phyloP scores from a whole-genome alignment of 2,113 vertebrate species.

The Xenus cinereus region DNA sequence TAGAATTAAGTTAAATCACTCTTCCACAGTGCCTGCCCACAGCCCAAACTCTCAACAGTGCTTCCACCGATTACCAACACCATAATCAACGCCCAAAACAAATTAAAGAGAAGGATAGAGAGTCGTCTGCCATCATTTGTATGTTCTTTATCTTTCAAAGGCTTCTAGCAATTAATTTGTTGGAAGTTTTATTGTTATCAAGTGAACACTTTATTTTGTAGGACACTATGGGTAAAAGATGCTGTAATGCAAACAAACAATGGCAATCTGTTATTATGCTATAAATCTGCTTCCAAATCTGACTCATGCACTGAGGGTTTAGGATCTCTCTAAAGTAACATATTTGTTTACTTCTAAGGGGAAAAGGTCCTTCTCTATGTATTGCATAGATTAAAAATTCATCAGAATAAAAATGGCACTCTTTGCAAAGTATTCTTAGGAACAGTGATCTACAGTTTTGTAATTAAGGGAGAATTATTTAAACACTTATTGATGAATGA shows the following conservation, averaged over 20 bases:
- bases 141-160: slow-evolving; percentile 26
- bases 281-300: slow-evolving; percentile 45
- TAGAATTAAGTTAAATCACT: neutral
- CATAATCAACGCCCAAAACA: slow-evolving; percentile 40
- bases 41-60: neutral
- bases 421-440: neutral
- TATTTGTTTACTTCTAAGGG: slow-evolving; percentile 1
- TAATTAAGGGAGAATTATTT: neutral
- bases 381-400: neutral
- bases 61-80: slow-evolving; percentile 12
- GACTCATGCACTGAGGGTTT: neutral
- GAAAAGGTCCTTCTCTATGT: neutral
- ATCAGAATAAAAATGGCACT: neutral
- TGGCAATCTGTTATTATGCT: neutral
- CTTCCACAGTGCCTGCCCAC: neutral
- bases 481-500: neutral
- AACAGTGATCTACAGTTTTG: neutral
- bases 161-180: slow-evolving; percentile 35
- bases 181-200: slow-evolving; percentile 42
- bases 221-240: neutral
- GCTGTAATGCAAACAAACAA: slow-evolving; percentile 25
- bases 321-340: slow-evolving; percentile 3
- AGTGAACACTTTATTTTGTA: slow-evolving; percentile 26
- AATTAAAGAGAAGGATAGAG: slow-evolving; percentile 27
- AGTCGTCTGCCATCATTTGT: slow-evolving; percentile 6